These are phyloP conservation scores for Heterotilapia buettikoferi DNA, from an alignment of 2,113 vertebrate genomes.

Conservation along the genomic window DNA sequence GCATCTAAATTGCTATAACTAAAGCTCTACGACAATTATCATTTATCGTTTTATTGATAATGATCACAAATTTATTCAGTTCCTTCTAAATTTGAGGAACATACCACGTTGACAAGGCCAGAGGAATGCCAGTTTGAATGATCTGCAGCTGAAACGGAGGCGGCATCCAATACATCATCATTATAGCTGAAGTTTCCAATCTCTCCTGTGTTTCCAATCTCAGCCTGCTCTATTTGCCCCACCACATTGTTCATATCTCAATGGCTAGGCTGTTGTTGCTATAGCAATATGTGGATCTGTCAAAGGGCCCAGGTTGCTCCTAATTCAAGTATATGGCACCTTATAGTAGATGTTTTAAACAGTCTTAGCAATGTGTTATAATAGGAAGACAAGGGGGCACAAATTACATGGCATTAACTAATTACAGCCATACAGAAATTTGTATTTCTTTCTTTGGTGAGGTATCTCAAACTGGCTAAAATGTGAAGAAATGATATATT, in stretches of 20 bases:
- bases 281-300: constrained; percentile 82
- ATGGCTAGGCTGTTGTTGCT: constrained; percentile 78
- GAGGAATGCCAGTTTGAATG: neutral
- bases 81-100: neutral
- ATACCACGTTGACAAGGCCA: neutral
- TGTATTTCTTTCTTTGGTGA: neutral
- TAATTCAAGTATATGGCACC: constrained; percentile 70
- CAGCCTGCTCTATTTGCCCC: constrained; percentile 55
- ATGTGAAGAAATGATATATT: neutral
- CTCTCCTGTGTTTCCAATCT: constrained; percentile 46
- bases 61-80: neutral
- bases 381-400: neutral
- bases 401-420: neutral
- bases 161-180: constrained; percentile 41
- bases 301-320: constrained; percentile 77
- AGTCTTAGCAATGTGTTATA: neutral
- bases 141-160: neutral
- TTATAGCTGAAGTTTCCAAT: constrained; percentile 48
- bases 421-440: neutral
- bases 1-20: neutral
- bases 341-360: constrained; percentile 40
- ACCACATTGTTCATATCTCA: constrained; percentile 72
- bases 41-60: neutral
- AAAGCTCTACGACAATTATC: neutral
- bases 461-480: neutral